phyloP scores from a whole-genome alignment of 1,140 invertebrate species.

The Magallana ariakensis region DNA sequence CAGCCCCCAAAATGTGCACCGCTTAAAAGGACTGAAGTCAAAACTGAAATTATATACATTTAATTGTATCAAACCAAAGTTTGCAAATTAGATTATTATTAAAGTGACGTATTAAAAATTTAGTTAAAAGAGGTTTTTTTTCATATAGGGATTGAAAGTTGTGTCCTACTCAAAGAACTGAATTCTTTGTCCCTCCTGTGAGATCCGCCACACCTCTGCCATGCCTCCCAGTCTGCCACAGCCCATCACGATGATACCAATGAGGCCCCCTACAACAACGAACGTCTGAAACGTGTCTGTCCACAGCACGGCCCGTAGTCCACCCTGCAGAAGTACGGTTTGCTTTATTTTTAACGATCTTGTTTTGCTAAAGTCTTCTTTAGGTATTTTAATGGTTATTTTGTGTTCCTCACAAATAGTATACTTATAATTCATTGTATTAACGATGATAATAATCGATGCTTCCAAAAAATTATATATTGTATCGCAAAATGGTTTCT shows the following conservation, averaged over 20 bases:
- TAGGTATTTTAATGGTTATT: no score
- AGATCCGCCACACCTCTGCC: slow-evolving; percentile 85
- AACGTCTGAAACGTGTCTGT: slow-evolving; percentile 93
- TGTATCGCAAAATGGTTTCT: not conserved
- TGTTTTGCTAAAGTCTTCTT: not conserved
- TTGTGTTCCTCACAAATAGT: no score
- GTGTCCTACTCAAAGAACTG: slow-evolving; percentile 84
- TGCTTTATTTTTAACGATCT: not conserved
- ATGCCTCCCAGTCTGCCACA: slow-evolving; percentile 84
- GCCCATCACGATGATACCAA: slow-evolving; percentile 87
- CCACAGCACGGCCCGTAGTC: slow-evolving; percentile 93
- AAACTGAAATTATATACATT: slow-evolving; percentile 60
- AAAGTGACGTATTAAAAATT: no score
- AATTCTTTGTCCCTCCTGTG: slow-evolving; percentile 84
- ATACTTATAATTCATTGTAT: no score
- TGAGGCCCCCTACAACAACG: slow-evolving; percentile 90
- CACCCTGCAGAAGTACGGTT: slow-evolving; percentile 84
- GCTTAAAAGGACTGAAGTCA: slow-evolving; percentile 63
- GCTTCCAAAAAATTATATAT: no score
- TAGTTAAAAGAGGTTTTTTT: no score
- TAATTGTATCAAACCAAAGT: no score
- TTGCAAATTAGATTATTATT: no score
- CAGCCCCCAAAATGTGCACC: slow-evolving; percentile 72
- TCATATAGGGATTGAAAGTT: no score
- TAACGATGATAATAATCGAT: no score